Base-by-base conservation (phyloP, 2,888 invertebrate genomes). In the Corbicula japonica region DNA sequence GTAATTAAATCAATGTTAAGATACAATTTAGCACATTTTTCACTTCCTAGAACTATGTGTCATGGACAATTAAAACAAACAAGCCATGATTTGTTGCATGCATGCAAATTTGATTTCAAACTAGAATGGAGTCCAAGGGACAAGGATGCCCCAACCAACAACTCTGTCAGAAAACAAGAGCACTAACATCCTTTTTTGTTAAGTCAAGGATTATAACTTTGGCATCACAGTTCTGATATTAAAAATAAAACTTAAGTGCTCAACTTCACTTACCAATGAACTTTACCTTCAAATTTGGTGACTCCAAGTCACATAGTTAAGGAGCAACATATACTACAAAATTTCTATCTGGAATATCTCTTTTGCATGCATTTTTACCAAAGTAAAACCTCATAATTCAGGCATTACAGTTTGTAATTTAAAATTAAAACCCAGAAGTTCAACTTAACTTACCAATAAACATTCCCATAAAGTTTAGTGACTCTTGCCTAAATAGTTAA, bases 381-480 rank as follows among this genome's bases (percentile, higher is more conserved):
- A 41, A 41, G 41, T 41, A 41, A 41, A 41, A n/a, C n/a, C n/a
- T n/a, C n/a, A n/a, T n/a, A n/a, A n/a, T n/a, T n/a, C n/a, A n/a
- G n/a, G n/a, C n/a, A n/a, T n/a, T n/a, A n/a, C n/a, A n/a, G n/a
- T n/a, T n/a, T n/a, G n/a, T n/a, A n/a, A n/a, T n/a, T n/a, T n/a
- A n/a, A n/a, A n/a, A n/a, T n/a, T n/a, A n/a, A n/a, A n/a, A n/a
- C n/a, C n/a, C n/a, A n/a, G n/a, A n/a, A n/a, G n/a, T n/a, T 12
- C 41, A 41, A 41, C 41, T 41, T 41, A 41, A 41, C 41, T 41
- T 41, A 41, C 41, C 41, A 41, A 41, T 41, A 18, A 41, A 41
- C 41, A 41, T 41, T 41, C 41, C 41, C 41, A 41, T 41, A 41
- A 41, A 41, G 18, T 41, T 41, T 41, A 18, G 41, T 41, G 41